Evolutionary conservation across 2,888 invertebrate species (phyloP).

Genomic region (Escarpia spicata): DNA sequence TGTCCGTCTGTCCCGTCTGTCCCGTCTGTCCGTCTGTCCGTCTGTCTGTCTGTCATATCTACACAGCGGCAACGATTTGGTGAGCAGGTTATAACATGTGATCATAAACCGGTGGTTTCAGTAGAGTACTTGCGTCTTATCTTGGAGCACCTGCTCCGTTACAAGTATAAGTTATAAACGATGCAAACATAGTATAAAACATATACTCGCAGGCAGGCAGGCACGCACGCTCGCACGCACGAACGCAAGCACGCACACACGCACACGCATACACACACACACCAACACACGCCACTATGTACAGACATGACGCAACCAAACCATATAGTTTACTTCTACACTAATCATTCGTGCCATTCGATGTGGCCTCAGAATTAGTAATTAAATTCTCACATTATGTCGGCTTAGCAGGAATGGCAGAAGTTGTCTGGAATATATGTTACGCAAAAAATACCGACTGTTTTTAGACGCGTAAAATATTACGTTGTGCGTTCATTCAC

Average conservation of each 20-base stretch:
- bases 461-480: not conserved
- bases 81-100: too few relatives aligned
- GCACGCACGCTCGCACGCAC: constrained; percentile 22
- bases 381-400: not conserved
- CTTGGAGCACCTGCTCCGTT: too few relatives aligned
- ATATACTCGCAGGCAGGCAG: not conserved
- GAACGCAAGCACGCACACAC: constrained; percentile 27
- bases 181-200: too few relatives aligned
- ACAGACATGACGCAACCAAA: not conserved
- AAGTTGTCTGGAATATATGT: not conserved
- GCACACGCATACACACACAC: not conserved
- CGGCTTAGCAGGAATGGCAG: constrained; percentile 1
- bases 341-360: not conserved
- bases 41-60: too few relatives aligned
- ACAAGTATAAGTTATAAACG: too few relatives aligned
- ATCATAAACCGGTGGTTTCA: too few relatives aligned
- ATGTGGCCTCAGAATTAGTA: not conserved
- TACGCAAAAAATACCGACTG: not conserved
- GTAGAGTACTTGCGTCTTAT: too few relatives aligned
- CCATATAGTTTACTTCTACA: not conserved
- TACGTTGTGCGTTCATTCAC: constrained; percentile 12
- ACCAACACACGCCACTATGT: not conserved
- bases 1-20: too few relatives aligned
- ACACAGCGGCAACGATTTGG: too few relatives aligned
- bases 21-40: too few relatives aligned